Percentiles rank a stretch among this genome's conserved stretches.
Conservation (phyloP, 2,888 invertebrate genomes). For the Ecliptopera silaceata region DNA sequence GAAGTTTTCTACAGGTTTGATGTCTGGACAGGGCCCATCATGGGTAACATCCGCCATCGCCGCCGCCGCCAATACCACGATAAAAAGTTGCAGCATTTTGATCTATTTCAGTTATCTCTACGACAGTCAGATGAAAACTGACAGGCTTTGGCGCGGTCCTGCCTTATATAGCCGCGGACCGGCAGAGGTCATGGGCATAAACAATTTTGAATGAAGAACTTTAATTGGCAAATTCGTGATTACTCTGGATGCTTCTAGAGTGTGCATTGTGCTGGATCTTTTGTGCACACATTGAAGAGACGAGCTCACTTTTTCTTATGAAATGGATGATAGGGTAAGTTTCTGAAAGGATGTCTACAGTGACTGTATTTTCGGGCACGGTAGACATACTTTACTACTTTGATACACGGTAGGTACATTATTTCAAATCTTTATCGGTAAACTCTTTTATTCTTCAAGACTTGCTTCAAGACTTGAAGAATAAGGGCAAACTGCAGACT, state of each 20-base stretch:
- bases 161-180: slow-evolving; percentile 56
- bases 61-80: slow-evolving; percentile 54
- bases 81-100: slow-evolving; percentile 56
- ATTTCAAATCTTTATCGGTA: no score
- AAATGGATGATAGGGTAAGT: no score
- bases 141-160: slow-evolving; percentile 29
- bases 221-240: slow-evolving; percentile 53
- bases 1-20: slow-evolving; percentile 63
- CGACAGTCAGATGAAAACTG: slow-evolving; percentile 51
- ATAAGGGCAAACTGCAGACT: no score
- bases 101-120: slow-evolving; percentile 41
- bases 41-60: slow-evolving; percentile 57
- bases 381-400: no score
- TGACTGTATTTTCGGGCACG: no score
- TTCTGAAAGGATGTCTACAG: no score
- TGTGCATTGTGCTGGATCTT: slow-evolving; percentile 10
- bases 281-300: no score
- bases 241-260: slow-evolving; percentile 46
- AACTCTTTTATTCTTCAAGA: no score
- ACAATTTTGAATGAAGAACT: slow-evolving; percentile 58
- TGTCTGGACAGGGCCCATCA: slow-evolving; percentile 61
- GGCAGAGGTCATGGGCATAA: slow-evolving; percentile 61
- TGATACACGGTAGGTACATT: no score
- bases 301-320: no score
- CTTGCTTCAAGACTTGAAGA: no score